phyloP scores from a whole-genome alignment of 2,113 vertebrate genomes.

The Gymnorhina tibicen region DNA sequence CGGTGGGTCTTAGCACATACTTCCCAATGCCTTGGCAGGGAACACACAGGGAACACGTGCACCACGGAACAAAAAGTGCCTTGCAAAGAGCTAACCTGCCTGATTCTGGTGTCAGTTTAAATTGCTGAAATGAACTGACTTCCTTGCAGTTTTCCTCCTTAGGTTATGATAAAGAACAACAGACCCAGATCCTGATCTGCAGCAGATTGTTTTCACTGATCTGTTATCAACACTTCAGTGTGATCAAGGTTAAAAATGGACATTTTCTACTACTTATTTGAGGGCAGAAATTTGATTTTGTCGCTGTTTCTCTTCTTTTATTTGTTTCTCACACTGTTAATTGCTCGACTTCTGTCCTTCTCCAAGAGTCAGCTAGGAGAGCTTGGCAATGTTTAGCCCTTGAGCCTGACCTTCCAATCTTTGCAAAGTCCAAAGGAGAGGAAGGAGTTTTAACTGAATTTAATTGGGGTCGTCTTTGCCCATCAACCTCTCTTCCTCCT shows the following conservation, averaged over 20 bases:
- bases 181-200: background rate
- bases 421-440: slow-evolving; percentile 47
- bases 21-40: background rate
- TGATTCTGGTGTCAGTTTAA: background rate
- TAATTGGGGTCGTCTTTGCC: slow-evolving; percentile 74
- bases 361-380: background rate
- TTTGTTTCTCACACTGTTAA: slow-evolving; percentile 57
- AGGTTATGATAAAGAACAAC: background rate
- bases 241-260: background rate
- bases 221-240: background rate
- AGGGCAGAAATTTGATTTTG: background rate
- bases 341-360: slow-evolving; percentile 50
- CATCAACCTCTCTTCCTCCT: slow-evolving; percentile 39
- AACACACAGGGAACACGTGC: background rate
- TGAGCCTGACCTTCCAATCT: slow-evolving; percentile 59
- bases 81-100: background rate
- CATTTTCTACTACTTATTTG: background rate
- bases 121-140: background rate
- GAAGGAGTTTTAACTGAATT: slow-evolving; percentile 65
- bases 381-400: slow-evolving; percentile 53
- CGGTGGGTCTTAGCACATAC: background rate
- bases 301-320: background rate
- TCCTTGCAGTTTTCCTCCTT: background rate
- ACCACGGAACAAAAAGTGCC: background rate
- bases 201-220: background rate